phyloP scores from a whole-genome alignment of 2,113 vertebrate species.

The Lepus timidus region DNA sequence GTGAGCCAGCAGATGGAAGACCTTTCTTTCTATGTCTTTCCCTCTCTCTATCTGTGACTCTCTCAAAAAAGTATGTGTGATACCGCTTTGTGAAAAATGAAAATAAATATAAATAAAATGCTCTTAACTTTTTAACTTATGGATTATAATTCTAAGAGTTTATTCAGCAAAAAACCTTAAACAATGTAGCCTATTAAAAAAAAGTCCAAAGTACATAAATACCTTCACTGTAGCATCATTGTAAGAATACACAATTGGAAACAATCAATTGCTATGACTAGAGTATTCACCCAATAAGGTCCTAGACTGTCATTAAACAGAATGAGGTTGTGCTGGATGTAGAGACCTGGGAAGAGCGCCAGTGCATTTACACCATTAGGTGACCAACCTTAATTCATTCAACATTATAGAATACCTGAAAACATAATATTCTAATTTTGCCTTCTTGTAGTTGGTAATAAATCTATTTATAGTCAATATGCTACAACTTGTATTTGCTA shows the following conservation, averaged over 20 bases:
- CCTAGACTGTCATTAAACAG: not conserved
- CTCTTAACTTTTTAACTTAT: not conserved
- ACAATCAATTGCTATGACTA: not conserved
- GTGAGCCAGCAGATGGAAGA: no score
- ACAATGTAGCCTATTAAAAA: not conserved
- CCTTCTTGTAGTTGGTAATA: not conserved
- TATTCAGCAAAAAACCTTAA: not conserved
- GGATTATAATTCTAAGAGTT: not conserved
- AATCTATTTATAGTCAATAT: conserved; percentile 4
- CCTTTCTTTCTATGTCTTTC: no score
- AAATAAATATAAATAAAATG: not conserved
- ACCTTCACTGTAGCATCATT: not conserved
- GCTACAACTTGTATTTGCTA: not conserved
- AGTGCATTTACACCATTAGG: not conserved
- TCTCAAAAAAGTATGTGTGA: not conserved
- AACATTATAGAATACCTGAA: not conserved
- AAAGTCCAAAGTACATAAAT: not conserved
- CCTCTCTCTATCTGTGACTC: no score
- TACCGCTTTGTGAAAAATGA: not conserved
- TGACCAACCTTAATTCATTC: not conserved
- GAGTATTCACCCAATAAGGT: not conserved
- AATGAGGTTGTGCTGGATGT: not conserved
- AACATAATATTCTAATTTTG: not conserved
- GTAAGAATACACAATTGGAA: not conserved
- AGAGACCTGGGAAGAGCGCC: not conserved